Base-by-base conservation (phyloP, 1,140 invertebrate species). In the Acromyrmex echinatior region DNA sequence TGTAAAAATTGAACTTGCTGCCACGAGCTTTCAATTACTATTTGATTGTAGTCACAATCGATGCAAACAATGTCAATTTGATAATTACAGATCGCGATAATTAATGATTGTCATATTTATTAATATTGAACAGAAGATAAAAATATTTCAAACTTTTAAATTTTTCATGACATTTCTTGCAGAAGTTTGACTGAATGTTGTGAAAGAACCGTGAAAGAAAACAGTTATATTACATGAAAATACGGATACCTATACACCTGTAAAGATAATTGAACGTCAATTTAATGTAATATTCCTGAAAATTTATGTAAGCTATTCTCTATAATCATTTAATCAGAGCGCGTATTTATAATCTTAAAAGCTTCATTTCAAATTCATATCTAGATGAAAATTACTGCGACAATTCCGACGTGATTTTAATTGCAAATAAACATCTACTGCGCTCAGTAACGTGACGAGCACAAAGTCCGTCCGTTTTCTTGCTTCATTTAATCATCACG, bases 391-490 rank as follows among this genome's bases (percentile, higher is more conserved):
- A 31, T 28, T 18, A 49, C 60, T 3, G 16, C 60, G 39, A 49
- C 39, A 21, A 51, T 65, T 78, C 18, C 58, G 45, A 45, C 60
- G 45, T 65, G 45, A 79, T 65, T 65, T 51, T n/a, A 79, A 79
- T 79, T 79, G 76, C 76, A 51, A 79, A 79, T 65, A 45, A 65
- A 65, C 60, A 18, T 39, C 25, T 31, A 79, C 45, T 2, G 4
- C 7, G 25, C 12, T 18, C 25, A 5, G 5, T 51, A 65, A n/a
- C n/a, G 25, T 45, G 18, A 65, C 25, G 31, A 31, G 60, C 25
- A 21, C 25, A 10, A 35, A 65, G 60, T 79, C 25, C 39, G 21
- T 31, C 1, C n/a, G 60, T 14, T 79, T 63, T 39, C 39, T 53
- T 21, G 18, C 49, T 76, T 76, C 53, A 39, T 21, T 76, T 25